Base-by-base conservation (phyloP, 2,113 vertebrate genomes). In the Cepphus grylle region DNA sequence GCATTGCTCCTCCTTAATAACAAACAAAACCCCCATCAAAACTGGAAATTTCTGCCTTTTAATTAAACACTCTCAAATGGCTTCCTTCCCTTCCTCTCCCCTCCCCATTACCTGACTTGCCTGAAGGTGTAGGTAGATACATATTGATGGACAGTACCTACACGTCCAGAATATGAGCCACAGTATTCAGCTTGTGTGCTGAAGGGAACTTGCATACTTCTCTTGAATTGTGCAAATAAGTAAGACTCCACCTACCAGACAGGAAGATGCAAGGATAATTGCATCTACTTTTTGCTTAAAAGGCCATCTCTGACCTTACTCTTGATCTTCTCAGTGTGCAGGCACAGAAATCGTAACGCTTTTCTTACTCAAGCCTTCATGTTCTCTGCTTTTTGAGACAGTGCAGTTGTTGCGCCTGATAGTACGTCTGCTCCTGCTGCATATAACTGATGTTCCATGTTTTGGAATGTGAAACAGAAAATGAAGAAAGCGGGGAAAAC, bases 141-240 rank as follows among this genome's bases (percentile, higher is more conserved):
- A 2, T 42, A 14, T 2, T 36, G 38, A 42, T 66, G 59, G 53
- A 34, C 32, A 23, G 4, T 63, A 26, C 47, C 27, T 50, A 15
- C 21, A 15, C 0, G 1, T 86, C 61, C 30, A 40, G 43, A 77
- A 16, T 2, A 13, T 0, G 5, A 62, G 25, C 80, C 15, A 26
- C 9, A 65, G 67, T 7, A 2, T 80, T 88, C 30, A 74, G 34
- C 73, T 59, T 59, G 21, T 43, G 40, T n/a, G 50, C 59, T 82
- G 17, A 79, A 71, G 59, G 14, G 18, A 27, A 43, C 56, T 49
- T 82, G 42, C 6, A 10, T n/a, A 4, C 52, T 62, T 76, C 56
- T 34, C 77, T 73, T 84, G 43, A 67, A 38, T 65, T 2, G 2
- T 53, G 38, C 45, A 83, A 50, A 15, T 43, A 90, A 40, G 20